Evolutionary conservation across 2,888 invertebrate genomes (phyloP).

Genomic region (Drosophila incognita): DNA sequence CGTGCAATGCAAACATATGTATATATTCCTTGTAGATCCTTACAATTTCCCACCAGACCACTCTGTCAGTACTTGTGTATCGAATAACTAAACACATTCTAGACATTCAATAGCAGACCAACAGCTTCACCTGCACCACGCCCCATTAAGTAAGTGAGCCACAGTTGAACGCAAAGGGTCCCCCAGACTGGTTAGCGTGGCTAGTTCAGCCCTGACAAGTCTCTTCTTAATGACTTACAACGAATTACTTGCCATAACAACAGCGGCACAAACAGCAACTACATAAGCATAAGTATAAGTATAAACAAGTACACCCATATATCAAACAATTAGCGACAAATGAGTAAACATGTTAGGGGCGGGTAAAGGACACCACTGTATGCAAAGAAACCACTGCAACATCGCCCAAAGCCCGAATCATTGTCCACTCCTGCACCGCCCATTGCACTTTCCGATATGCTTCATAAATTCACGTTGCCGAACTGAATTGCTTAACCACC

Average conservation of each 20-base stretch:
- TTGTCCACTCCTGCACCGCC: slow-evolving; percentile 34
- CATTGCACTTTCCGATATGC: slow-evolving; percentile 70
- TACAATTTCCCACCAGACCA: neutral
- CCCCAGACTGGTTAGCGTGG: slow-evolving; percentile 16
- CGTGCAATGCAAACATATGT: neutral
- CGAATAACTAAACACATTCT: no score
- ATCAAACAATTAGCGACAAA: slow-evolving; percentile 76
- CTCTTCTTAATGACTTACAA: slow-evolving; percentile 43
- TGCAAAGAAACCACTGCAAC: slow-evolving; percentile 10
- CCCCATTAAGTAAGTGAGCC: slow-evolving; percentile 43
- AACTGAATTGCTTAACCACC: slow-evolving; percentile 61
- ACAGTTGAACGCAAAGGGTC: slow-evolving; percentile 6
- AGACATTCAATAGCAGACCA: neutral
- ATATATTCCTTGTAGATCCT: neutral
- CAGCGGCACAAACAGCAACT: slow-evolving; percentile 25
- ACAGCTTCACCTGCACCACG: slow-evolving; percentile 40
- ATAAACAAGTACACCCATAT: slow-evolving; percentile 53
- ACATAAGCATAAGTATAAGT: slow-evolving; percentile 22
- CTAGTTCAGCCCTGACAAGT: slow-evolving; percentile 40
- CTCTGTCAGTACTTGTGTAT: neutral
- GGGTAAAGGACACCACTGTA: neutral
- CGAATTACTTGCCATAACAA: slow-evolving; percentile 64
- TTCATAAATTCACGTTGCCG: slow-evolving; percentile 70
- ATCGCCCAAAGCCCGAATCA: slow-evolving; percentile 32
- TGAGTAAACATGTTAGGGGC: slow-evolving; percentile 59